These are phyloP conservation scores for Seriola aureovittata DNA, from an alignment of 2,113 vertebrate species.

Conservation along the genomic window DNA sequence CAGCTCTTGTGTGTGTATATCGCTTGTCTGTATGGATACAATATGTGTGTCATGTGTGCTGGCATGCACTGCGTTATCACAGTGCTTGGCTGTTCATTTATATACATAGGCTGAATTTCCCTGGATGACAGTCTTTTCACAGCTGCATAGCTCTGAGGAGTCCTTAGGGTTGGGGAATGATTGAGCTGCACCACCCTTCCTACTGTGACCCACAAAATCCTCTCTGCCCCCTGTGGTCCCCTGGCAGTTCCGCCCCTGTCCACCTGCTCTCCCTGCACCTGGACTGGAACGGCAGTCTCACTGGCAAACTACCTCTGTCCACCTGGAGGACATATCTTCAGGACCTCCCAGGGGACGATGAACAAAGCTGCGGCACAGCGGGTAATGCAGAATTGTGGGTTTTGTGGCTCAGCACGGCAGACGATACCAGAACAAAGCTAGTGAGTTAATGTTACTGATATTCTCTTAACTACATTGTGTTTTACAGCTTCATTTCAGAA, in stretches of 20 bases:
- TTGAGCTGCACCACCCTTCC: slow-evolving; percentile 73
- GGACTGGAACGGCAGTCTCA: slow-evolving; percentile 50
- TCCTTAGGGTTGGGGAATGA: slow-evolving; percentile 69
- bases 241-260: slow-evolving; percentile 39
- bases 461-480: slow-evolving; percentile 26
- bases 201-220: slow-evolving; percentile 70
- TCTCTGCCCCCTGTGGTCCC: slow-evolving; percentile 52
- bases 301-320: slow-evolving; percentile 9
- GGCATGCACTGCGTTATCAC: slow-evolving; percentile 28
- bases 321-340: slow-evolving; percentile 33
- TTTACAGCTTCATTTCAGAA: slow-evolving; percentile 22
- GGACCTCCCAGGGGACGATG: slow-evolving; percentile 28
- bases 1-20: slow-evolving; percentile 2
- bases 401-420: slow-evolving; percentile 24
- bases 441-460: slow-evolving; percentile 20
- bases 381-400: slow-evolving; percentile 26
- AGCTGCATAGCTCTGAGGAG: slow-evolving; percentile 64
- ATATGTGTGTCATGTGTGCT: slow-evolving; percentile 17
- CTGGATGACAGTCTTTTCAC: slow-evolving; percentile 58
- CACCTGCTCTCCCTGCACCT: slow-evolving; percentile 69
- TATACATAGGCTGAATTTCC: slow-evolving; percentile 49
- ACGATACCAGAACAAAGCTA: slow-evolving; percentile 32
- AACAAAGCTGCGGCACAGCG: slow-evolving; percentile 39
- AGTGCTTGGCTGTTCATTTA: slow-evolving; percentile 21
- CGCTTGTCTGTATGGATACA: neutral